A percentile compares a stretch with the other conserved stretches of the same genome.
These are phyloP conservation scores for Sciurus carolinensis DNA, from an alignment of 2,797 vertebrate genomes.

Conservation along the genomic window DNA sequence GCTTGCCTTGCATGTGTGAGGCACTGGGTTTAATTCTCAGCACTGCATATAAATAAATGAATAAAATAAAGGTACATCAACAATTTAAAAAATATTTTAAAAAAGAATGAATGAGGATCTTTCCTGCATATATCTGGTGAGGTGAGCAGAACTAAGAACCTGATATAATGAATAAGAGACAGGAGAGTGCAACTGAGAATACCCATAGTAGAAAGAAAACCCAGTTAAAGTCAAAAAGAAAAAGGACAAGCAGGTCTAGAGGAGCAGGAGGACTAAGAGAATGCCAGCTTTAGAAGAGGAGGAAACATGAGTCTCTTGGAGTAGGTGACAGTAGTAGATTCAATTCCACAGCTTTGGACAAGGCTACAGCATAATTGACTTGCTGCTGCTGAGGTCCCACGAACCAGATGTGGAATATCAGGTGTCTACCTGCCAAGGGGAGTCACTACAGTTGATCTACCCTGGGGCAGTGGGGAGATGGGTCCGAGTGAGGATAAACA, in stretches of 20 bases:
- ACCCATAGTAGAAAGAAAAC: neutral
- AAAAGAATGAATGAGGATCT: neutral
- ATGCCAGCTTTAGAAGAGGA: neutral
- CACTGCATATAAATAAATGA: too few species aligned
- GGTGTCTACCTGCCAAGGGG: conserved; percentile 91
- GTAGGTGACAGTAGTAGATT: neutral
- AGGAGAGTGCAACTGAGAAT: neutral
- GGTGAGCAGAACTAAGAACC: neutral
- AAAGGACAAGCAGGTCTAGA: neutral
- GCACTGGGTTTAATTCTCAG: too few species aligned
- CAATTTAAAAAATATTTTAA: too few species aligned
- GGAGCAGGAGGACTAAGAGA: neutral
- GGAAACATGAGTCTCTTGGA: neutral
- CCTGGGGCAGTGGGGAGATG: conserved; percentile 78
- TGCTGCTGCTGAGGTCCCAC: conserved; percentile 81
- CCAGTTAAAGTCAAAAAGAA: neutral
- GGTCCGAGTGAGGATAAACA: neutral
- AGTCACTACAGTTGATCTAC: conserved; percentile 89
- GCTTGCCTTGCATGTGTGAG: too few species aligned
- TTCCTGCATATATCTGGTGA: neutral
- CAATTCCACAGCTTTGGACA: neutral
- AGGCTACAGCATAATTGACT: conserved; percentile 60
- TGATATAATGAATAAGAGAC: neutral
- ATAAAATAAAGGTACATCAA: too few species aligned
- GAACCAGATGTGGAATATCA: conserved; percentile 91